Evolutionary conservation across 2,113 vertebrate species (phyloP).

Genomic region (Hippolais icterina): DNA sequence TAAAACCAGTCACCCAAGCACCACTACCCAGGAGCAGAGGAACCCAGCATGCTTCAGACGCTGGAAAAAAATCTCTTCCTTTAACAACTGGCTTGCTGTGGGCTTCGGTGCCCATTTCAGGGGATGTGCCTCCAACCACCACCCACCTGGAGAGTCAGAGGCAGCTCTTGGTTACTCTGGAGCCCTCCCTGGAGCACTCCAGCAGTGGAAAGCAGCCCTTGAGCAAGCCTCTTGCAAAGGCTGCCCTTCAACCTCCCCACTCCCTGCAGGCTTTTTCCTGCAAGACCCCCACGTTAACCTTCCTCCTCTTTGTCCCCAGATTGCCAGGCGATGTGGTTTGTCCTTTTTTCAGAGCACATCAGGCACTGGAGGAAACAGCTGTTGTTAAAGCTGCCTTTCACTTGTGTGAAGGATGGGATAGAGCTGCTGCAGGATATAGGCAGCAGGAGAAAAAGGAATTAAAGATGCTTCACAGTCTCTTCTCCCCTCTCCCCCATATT

Average conservation of each 20-base stretch:
- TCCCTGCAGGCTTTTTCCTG: not conserved
- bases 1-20: not conserved
- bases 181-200: not conserved
- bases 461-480: not conserved
- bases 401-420: not conserved
- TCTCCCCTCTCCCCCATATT: not conserved
- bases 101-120: not conserved
- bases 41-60: not conserved
- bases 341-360: not conserved
- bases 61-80: not conserved
- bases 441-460: not conserved
- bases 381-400: not conserved
- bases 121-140: not conserved
- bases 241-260: not conserved
- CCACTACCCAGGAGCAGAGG: not conserved
- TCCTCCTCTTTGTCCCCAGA: not conserved
- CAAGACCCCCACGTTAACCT: not conserved
- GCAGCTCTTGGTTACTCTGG: not conserved
- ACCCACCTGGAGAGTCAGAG: not conserved
- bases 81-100: not conserved
- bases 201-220: not conserved
- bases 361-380: not conserved
- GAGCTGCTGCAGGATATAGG: not conserved
- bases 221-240: not conserved
- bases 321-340: not conserved